Base-by-base conservation (phyloP, 1,140 invertebrate genomes). In the Macrobrachium nipponense region DNA sequence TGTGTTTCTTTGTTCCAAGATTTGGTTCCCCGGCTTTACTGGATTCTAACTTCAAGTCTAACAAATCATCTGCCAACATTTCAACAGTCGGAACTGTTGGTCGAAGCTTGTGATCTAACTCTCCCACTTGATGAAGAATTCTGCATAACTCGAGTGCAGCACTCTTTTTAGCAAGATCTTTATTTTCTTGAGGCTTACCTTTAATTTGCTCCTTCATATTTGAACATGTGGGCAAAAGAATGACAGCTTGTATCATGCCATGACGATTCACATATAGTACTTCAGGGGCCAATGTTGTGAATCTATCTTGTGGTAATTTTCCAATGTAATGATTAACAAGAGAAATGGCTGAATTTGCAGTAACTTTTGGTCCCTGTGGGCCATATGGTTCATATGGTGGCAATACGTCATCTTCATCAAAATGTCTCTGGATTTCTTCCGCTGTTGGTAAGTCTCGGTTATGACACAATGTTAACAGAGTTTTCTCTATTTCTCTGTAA, bases 241-340 rank as follows among this genome's bases (percentile, higher is more conserved):
- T 79, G 0, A 27, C 60, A 58, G 80, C 79, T 14, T 61, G 23
- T 7, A 79, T n/a, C 12, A 1, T n/a, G 11, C 36, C 44, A 59
- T 82, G 23, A 7, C n/a, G 12, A 11, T 18, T 58, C 14, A 64
- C 14, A 61, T 80, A 61, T 51, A 36, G n/a, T 70, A 80, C 20
- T 60, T 84, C 78, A n/a, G 82, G 81, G 20, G 68, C 43, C 20
- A 88, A 61, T 17, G 84, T 66, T 60, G 89, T 88, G 61, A 89
- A 89, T 23, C 83, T 88, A 68, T 89, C 89, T 17, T 85, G 86
- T 15, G 89, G 89, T 59, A 89, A 78, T 36, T 86, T 84, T n/a
- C 81, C 87, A 82, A 87, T 88, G 62, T 89, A 89, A 20, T 78
- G 64, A 62, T 85, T 87, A 51, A 89, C 64, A 15, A 88, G 70